Base-by-base conservation (phyloP, 2,797 vertebrate genomes). In the Cygnus olor region DNA sequence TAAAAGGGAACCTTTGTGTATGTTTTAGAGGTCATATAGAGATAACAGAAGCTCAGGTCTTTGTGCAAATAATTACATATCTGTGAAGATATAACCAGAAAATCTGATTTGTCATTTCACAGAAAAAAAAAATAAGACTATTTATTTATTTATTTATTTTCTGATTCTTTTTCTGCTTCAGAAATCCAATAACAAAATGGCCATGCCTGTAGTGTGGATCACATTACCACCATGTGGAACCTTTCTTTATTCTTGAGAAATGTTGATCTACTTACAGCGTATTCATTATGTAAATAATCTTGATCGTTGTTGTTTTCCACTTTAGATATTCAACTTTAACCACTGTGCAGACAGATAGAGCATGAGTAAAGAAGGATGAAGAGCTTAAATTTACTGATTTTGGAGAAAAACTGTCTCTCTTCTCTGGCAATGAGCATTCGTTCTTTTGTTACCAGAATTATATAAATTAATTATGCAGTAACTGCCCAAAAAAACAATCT, bases 141-240 rank as follows among this genome's bases (percentile, higher is more conserved):
- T 53, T 40, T 63, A 47, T 49, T 49, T 14, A 47, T 47, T 47
- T 3, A 47, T 47, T 21, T 11, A 21, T 47, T 47, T 38, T 53
- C 16, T 68, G 10, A 74, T 49, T 27, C 3, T 42, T 36, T 76
- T 68, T 16, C 28, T 51, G 2, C 22, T 84, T 51, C 45, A 69
- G 30, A 34, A 66, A 47, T 21, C 24, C 4, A 2, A 0, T 25
- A 34, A 65, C 6, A 40, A 2, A 40, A 22, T 18, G 56, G 3
- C 2, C 18, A 58, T 3, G 19, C 1, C 5, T 63, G 7, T 77
- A 32, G 4, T 56, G 32, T 70, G 44, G 42, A 79, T 66, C 24
- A 25, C 2, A 0, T 30, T 74, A 25, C 7, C 3, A 9, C 5
- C n/a, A 25, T 30, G 2, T 27, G 12, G 47, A 54, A 8, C 4